Evolutionary conservation across 2,797 vertebrate genomes (phyloP).

Genomic region (Eleutherodactylus coqui): DNA sequence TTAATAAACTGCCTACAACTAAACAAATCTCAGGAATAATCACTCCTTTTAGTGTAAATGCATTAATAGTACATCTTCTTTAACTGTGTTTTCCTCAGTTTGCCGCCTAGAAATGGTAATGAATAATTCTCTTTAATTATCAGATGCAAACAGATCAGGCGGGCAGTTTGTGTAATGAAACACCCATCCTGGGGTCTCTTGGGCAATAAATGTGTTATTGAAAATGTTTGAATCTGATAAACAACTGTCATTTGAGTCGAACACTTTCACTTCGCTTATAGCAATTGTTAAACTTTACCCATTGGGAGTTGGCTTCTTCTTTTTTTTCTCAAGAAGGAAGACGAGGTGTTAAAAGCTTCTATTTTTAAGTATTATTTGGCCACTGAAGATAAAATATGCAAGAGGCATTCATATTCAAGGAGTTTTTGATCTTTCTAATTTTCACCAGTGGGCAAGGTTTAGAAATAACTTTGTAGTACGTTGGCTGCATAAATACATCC

Average conservation of each 20-base stretch:
- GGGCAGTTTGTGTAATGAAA: constrained; percentile 45
- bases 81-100: constrained; percentile 30
- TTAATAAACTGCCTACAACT: constrained; percentile 1
- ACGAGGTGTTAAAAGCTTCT: not conserved
- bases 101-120: constrained; percentile 51
- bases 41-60: not conserved
- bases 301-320: constrained; percentile 6
- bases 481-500: not conserved
- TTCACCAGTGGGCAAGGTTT: not conserved
- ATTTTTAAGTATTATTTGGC: not conserved
- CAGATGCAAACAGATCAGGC: constrained; percentile 51
- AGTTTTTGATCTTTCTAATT: not conserved
- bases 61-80: constrained; percentile 22
- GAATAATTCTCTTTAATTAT: constrained; percentile 60
- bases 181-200: constrained; percentile 41
- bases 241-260: constrained; percentile 53
- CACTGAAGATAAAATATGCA: not conserved
- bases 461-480: not conserved
- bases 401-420: not conserved
- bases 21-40: constrained; percentile 28
- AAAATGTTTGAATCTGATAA: constrained; percentile 56
- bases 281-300: constrained; percentile 33
- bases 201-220: constrained; percentile 36
- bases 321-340: constrained; percentile 11
- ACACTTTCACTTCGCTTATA: constrained; percentile 42